A percentile compares a stretch with the other conserved stretches of the same genome.
phyloP scores from a whole-genome alignment of 2,797 vertebrate genomes.

The Macropodus opercularis region DNA sequence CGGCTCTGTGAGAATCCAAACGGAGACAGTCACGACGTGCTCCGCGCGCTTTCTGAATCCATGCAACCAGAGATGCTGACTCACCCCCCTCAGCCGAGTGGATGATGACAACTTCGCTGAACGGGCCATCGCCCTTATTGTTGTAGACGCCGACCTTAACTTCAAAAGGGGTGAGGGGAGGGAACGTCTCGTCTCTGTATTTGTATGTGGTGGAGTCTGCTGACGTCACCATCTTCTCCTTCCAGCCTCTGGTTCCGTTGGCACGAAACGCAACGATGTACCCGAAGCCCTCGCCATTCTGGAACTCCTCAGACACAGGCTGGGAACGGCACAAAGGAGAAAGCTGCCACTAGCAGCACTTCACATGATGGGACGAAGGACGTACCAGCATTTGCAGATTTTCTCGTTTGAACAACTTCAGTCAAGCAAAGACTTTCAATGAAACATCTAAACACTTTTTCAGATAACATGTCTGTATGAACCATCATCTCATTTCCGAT shows the following conservation, averaged over 20 bases:
- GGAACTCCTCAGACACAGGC: conserved; percentile 98
- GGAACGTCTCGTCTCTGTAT: conserved; percentile 96
- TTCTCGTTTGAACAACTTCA: conserved; percentile 40
- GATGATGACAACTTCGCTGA: conserved; percentile 92
- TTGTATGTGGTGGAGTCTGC: conserved; percentile 95
- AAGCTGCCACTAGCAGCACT: neutral
- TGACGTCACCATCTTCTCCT: conserved; percentile 98
- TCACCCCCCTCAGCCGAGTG: conserved; percentile 95
- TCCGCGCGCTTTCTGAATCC: neutral
- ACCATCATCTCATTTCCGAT: conserved; percentile 49
- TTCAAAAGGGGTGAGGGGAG: conserved; percentile 95
- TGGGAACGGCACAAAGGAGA: conserved; percentile 49
- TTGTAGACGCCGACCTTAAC: conserved; percentile 98
- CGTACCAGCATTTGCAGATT: conserved; percentile 31
- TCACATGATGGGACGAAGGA: neutral
- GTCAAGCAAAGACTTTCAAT: conserved; percentile 11
- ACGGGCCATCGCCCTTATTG: conserved; percentile 97
- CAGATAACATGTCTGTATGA: conserved; percentile 15
- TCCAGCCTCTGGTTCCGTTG: conserved; percentile 95
- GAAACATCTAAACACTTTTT: conserved; percentile 11
- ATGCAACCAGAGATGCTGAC: conserved; percentile 38
- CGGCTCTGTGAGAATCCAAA: conserved; percentile 85
- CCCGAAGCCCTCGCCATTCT: conserved; percentile 96
- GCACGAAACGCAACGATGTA: conserved; percentile 97
- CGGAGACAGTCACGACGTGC: neutral